Base-by-base conservation (phyloP, 2,113 vertebrate species). In the Sylvietta virens region DNA sequence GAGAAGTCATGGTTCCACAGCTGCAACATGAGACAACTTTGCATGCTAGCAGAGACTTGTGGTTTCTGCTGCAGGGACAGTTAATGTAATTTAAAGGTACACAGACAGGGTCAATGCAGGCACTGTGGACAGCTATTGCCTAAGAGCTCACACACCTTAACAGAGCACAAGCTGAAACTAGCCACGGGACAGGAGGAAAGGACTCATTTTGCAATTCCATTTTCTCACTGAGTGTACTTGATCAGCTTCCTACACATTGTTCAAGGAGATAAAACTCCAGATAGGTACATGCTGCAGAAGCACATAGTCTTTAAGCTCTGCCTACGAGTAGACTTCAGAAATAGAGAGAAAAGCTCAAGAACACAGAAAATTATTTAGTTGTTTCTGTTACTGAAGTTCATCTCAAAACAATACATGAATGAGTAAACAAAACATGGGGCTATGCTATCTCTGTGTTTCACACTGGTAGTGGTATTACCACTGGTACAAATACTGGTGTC, bases 71-170 rank as follows among this genome's bases (percentile, higher is more conserved):
- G 19, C 56, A 71, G 48, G 39, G 45, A 51, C 44, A 56, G 20
- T 33, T 47, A 8, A 21, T 2, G 4, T 30, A 57, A 30, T 78
- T 87, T 57, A 62, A 1, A 81, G 35, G 20, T 22, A 30, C 45
- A 33, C 2, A 24, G 17, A 37, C 9, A 19, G 1, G 13, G 42
- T 53, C 31, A 70, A 0, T 37, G 40, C 3, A 21, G 4, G 15
- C 18, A 33, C 61, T 30, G n/a, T 17, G 40, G 39, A 57, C 20
- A 70, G 65, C 35, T 74, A 31, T 31, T 57, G 47, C 60, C 56
- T 60, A 56, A 54, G 62, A 64, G 42, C 50, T 87, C 21, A n/a
- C 58, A 67, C 35, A 47, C 30, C 42, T 74, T 39, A 35, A 23
- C 15, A 37, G 37, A 61, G 44, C 15, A 47, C 45, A 81, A 15